Conservation (phyloP, 2,888 invertebrate genomes). For the Tipula lateralis region DNA sequence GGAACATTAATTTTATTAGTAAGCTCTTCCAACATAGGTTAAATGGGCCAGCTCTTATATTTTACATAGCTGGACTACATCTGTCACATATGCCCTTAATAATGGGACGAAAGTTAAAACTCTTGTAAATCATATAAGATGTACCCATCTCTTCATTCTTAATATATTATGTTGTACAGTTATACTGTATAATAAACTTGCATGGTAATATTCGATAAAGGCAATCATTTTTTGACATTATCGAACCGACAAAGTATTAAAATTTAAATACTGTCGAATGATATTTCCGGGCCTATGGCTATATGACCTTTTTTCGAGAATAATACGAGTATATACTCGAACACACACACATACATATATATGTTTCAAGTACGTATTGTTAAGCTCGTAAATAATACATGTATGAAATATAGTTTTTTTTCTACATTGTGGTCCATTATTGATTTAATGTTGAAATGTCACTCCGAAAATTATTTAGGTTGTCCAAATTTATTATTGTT, state of each 20-base stretch:
- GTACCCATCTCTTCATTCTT: no score
- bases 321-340: background rate
- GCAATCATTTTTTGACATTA: background rate
- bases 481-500: background rate
- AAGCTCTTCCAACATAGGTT: no score
- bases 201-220: background rate
- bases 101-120: no score
- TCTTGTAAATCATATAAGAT: no score
- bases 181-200: no score
- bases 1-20: no score
- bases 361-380: background rate
- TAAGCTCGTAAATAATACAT: background rate
- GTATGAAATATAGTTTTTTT: background rate
- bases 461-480: background rate
- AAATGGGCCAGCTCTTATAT: no score
- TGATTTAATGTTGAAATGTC: background rate
- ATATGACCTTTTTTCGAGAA: background rate
- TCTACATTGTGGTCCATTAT: background rate
- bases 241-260: background rate
- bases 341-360: background rate
- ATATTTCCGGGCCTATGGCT: background rate
- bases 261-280: background rate
- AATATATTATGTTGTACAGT: no score
- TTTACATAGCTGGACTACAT: no score
- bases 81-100: no score